A percentile compares a stretch with the other conserved stretches of the same genome.
phyloP scores from a whole-genome alignment of 2,888 invertebrate species.

The Nebria brevicollis region DNA sequence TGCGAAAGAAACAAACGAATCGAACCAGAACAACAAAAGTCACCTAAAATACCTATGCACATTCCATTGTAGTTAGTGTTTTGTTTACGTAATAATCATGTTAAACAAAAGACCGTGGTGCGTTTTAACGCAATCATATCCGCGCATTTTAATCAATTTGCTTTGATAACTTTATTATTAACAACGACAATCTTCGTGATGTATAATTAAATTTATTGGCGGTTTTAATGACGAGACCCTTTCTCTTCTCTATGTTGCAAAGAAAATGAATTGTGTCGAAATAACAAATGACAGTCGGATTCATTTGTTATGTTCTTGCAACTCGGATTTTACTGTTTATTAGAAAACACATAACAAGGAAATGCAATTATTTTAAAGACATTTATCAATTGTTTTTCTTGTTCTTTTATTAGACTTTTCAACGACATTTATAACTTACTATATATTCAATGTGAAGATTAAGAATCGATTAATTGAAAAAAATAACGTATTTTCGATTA shows the following conservation, averaged over 20 bases:
- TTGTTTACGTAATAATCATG: background rate
- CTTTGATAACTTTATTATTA: background rate
- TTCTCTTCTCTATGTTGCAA: background rate
- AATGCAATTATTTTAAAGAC: background rate
- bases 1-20: background rate
- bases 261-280: background rate
- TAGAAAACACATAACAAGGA: background rate
- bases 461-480: too few relatives aligned
- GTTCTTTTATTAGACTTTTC: background rate
- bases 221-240: background rate
- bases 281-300: background rate
- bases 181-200: background rate
- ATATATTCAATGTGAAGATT: too few relatives aligned
- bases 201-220: background rate
- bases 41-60: background rate
- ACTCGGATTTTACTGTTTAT: background rate
- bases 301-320: background rate
- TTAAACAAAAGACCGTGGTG: background rate
- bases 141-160: background rate
- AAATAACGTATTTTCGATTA: too few relatives aligned
- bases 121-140: background rate
- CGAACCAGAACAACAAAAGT: background rate
- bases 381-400: background rate
- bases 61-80: background rate
- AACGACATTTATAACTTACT: background rate